Evolutionary conservation across 2,113 vertebrate species (phyloP).

Genomic region (Pachypanchax playfairii): DNA sequence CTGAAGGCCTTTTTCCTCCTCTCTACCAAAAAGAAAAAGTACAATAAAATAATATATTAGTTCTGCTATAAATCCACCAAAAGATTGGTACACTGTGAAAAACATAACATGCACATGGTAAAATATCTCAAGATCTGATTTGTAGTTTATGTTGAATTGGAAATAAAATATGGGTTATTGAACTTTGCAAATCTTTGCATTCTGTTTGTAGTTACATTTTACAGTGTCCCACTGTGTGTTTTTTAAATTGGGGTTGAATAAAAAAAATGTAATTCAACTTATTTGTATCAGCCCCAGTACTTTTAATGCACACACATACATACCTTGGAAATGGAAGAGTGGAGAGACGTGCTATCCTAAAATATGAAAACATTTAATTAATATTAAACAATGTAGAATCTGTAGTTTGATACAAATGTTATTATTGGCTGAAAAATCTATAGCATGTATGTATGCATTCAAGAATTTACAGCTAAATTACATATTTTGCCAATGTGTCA

Average conservation of each 20-base stretch:
- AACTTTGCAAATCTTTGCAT: too few relatives aligned
- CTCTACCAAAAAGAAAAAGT: conserved; percentile 72
- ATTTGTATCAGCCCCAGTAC: neutral
- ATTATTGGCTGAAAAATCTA: neutral
- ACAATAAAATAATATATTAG: neutral
- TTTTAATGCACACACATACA: conserved; percentile 29
- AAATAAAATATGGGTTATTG: too few relatives aligned
- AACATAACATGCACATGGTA: too few relatives aligned
- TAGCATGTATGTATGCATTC: neutral
- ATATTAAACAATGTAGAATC: neutral
- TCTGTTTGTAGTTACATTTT: too few relatives aligned
- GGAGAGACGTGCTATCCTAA: conserved; percentile 76
- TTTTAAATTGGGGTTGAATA: too few relatives aligned
- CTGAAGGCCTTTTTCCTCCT: conserved; percentile 93
- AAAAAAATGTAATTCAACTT: neutral
- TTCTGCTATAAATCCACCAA: neutral
- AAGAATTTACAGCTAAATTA: conserved; percentile 1
- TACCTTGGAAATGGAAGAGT: conserved; percentile 80
- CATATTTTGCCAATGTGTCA: conserved; percentile 52
- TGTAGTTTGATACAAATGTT: neutral
- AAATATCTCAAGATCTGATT: too few relatives aligned
- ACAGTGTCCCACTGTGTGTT: too few relatives aligned
- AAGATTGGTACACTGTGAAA: too few relatives aligned
- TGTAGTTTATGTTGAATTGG: too few relatives aligned
- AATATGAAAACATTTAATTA: conserved; percentile 31